Percentiles rank a stretch among this genome's conserved stretches.
Evolutionary conservation across 2,797 vertebrate genomes (phyloP).

Genomic region (Thaleichthys pacificus): DNA sequence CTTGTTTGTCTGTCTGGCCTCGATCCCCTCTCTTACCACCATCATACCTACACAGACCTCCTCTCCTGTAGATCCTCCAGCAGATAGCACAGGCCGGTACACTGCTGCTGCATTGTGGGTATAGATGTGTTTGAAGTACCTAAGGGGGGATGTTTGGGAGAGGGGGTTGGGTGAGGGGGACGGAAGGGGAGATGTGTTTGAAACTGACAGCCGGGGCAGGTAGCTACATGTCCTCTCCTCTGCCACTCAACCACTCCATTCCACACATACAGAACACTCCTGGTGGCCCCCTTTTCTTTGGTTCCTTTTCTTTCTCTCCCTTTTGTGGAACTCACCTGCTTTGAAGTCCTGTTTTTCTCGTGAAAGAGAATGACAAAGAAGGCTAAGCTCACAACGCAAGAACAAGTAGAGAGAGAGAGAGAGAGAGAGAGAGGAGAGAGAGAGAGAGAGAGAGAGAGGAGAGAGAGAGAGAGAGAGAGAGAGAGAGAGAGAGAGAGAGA

Average conservation of each 20-base stretch:
- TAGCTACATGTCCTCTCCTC: slow-evolving; percentile 51
- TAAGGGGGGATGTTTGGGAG: slow-evolving; percentile 48
- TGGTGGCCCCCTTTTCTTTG: slow-evolving; percentile 15
- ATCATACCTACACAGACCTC: background rate
- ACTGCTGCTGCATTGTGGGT: slow-evolving; percentile 18
- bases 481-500: too few relatives aligned
- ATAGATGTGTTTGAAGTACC: slow-evolving; percentile 47
- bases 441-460: too few relatives aligned
- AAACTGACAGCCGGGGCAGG: slow-evolving; percentile 48
- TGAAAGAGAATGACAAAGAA: slow-evolving; percentile 20
- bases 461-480: background rate
- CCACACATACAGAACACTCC: slow-evolving; percentile 28
- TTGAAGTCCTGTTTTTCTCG: slow-evolving; percentile 50
- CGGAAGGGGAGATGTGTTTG: background rate
- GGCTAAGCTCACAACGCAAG: slow-evolving; percentile 2
- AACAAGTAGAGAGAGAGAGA: background rate
- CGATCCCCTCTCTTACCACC: slow-evolving; percentile 34
- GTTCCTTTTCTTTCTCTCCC: slow-evolving; percentile 2
- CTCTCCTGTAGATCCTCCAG: slow-evolving; percentile 19
- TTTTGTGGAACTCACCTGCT: slow-evolving; percentile 34
- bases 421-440: too few relatives aligned
- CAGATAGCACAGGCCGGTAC: slow-evolving; percentile 21
- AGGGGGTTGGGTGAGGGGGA: background rate
- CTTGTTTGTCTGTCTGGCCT: slow-evolving; percentile 35
- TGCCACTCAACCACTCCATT: slow-evolving; percentile 35